phyloP scores from a whole-genome alignment of 2,797 vertebrate genomes.

The Pipistrellus pygmaeus region DNA sequence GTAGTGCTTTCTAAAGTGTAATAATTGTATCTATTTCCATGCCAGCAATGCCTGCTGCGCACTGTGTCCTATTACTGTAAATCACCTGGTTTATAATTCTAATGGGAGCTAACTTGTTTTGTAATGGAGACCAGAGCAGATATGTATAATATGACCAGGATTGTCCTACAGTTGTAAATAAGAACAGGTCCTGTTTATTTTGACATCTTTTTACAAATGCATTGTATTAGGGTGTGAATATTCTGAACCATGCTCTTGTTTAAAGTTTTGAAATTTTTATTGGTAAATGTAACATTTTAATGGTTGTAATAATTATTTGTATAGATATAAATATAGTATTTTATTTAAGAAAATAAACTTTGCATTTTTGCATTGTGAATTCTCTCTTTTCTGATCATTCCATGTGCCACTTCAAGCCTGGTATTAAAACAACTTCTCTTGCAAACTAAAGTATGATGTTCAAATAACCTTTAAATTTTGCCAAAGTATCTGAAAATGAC shows the following conservation, averaged over 20 bases:
- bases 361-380: conserved; percentile 83
- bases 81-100: conserved; percentile 81
- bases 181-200: conserved; percentile 88
- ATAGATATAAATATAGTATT: conserved; percentile 91
- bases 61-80: conserved; percentile 84
- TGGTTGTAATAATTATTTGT: conserved; percentile 93
- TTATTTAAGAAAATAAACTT: conserved; percentile 90
- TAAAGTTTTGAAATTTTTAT: conserved; percentile 90
- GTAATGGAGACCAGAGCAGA: conserved; percentile 84
- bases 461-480: conserved; percentile 16
- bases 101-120: conserved; percentile 83
- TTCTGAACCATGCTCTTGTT: conserved; percentile 86
- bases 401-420: not conserved
- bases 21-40: conserved; percentile 82
- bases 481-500: conserved; percentile 28
- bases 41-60: conserved; percentile 80
- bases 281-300: conserved; percentile 91
- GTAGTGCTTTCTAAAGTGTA: conserved; percentile 79
- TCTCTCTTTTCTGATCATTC: conserved; percentile 50
- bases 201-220: conserved; percentile 89
- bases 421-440: conserved; percentile 14
- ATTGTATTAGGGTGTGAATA: conserved; percentile 88
- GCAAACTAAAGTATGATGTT: not conserved
- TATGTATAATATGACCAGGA: conserved; percentile 85
- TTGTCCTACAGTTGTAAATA: conserved; percentile 87